These are phyloP conservation scores for Mohoua ochrocephala DNA, from an alignment of 2,113 vertebrate genomes.

Conservation along the genomic window DNA sequence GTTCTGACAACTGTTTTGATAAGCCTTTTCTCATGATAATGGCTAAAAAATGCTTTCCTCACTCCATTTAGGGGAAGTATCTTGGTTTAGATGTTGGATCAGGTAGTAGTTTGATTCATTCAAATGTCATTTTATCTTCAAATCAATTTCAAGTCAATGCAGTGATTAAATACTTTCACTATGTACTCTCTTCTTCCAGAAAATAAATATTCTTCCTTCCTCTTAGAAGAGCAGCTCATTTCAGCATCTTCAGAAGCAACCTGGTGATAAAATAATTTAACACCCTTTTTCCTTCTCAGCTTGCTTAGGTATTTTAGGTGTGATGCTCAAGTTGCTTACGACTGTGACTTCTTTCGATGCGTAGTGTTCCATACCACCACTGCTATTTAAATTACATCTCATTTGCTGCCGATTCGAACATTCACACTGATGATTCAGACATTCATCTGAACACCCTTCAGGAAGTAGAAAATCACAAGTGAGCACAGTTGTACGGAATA, in stretches of 20 bases:
- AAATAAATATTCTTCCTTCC: not conserved
- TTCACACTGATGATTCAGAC: not conserved
- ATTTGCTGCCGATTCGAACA: not conserved
- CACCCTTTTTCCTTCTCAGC: slow-evolving; percentile 6
- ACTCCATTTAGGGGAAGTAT: not conserved
- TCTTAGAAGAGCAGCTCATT: not conserved
- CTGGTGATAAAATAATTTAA: slow-evolving; percentile 13
- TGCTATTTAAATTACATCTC: not conserved
- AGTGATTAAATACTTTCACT: not conserved
- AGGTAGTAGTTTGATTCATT: not conserved
- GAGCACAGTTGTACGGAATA: not conserved
- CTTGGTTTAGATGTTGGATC: not conserved
- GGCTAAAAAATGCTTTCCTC: not conserved
- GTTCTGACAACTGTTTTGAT: not conserved
- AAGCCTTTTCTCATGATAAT: not conserved
- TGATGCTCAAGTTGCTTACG: not conserved
- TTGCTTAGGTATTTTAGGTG: not conserved
- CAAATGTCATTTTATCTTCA: not conserved
- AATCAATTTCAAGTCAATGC: not conserved
- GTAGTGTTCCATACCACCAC: not conserved
- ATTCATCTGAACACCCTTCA: not conserved
- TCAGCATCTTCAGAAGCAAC: not conserved
- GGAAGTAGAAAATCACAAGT: not conserved
- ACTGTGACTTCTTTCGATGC: not conserved
- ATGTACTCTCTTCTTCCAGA: not conserved